Percentiles rank a stretch among this genome's conserved stretches.
Conservation (phyloP, 2,888 invertebrate species). For the Capitulum mitella region DNA sequence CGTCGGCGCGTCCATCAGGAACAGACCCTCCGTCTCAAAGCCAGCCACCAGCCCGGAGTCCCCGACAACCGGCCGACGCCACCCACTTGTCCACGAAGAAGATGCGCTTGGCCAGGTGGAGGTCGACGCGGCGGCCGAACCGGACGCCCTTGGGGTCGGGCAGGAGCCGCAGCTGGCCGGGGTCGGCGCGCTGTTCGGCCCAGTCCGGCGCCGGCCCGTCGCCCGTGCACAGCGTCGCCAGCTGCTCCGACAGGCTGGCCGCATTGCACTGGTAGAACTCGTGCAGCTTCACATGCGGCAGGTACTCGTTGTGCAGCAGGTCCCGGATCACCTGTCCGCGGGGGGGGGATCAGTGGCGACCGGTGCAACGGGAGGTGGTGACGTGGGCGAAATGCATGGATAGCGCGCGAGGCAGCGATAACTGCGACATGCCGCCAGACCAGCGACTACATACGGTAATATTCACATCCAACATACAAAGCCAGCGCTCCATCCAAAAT, state of each 20-base stretch:
- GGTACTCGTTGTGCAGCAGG: constrained; percentile 41
- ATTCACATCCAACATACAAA: too few species aligned
- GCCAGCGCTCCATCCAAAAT: too few species aligned
- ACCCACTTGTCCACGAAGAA: background rate
- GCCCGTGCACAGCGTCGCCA: background rate
- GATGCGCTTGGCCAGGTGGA: constrained; percentile 26
- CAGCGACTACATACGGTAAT: too few species aligned
- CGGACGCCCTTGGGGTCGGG: background rate
- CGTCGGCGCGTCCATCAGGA: too few species aligned
- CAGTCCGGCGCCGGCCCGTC: background rate
- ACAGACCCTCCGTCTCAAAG: too few species aligned
- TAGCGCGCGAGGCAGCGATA: too few species aligned
- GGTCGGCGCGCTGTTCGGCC: background rate
- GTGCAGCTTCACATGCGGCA: constrained; percentile 45
- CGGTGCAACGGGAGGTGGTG: too few species aligned
- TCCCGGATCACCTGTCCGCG: constrained; percentile 43
- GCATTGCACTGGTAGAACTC: constrained; percentile 44
- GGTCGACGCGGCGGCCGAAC: constrained; percentile 24
- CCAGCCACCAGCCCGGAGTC: too few species aligned
- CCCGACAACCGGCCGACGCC: too few species aligned
- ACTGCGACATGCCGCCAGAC: too few species aligned
- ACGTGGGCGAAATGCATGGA: too few species aligned
- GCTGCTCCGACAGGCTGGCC: background rate
- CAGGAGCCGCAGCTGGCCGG: background rate
- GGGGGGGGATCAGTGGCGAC: too few species aligned